A percentile compares a stretch with the other conserved stretches of the same genome.
These are phyloP conservation scores for Stercorarius parasiticus DNA, from an alignment of 2,113 vertebrate genomes.

Conservation along the genomic window DNA sequence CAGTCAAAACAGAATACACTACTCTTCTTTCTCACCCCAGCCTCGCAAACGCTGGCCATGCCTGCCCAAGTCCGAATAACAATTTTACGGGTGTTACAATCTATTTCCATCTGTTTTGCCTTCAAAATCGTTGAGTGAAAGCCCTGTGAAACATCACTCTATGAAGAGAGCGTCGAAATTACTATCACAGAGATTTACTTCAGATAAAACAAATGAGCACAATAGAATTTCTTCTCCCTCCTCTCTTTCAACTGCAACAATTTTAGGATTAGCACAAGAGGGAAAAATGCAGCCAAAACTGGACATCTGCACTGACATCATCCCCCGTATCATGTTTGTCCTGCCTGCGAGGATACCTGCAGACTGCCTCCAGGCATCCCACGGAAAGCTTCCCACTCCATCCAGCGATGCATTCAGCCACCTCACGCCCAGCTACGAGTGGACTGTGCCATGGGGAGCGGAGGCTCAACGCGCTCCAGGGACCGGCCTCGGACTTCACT, in stretches of 20 bases:
- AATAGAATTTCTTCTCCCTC: neutral
- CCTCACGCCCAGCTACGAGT: neutral
- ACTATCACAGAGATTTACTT: neutral
- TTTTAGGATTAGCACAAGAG: neutral
- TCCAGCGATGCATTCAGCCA: neutral
- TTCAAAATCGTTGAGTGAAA: neutral
- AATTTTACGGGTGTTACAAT: neutral
- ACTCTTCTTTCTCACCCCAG: neutral
- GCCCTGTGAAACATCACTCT: neutral
- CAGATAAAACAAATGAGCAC: neutral
- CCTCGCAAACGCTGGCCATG: neutral
- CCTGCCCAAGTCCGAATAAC: neutral
- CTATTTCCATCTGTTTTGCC: neutral
- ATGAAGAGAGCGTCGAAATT: neutral
- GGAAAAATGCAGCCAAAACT: neutral
- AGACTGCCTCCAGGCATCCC: neutral
- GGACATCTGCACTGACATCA: slow-evolving; percentile 16
- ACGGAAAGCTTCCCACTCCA: neutral
- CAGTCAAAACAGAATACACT: neutral
- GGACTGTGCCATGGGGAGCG: neutral
- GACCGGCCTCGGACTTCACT: neutral
- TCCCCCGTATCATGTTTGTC: neutral
- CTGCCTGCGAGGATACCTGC: neutral
- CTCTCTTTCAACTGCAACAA: neutral
- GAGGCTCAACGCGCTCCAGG: neutral